A percentile compares a stretch with the other conserved stretches of the same genome.
These are phyloP conservation scores for Phymanthus crucifer DNA, from an alignment of 92 coral and sea anemone genomes.

Conservation along the genomic window DNA sequence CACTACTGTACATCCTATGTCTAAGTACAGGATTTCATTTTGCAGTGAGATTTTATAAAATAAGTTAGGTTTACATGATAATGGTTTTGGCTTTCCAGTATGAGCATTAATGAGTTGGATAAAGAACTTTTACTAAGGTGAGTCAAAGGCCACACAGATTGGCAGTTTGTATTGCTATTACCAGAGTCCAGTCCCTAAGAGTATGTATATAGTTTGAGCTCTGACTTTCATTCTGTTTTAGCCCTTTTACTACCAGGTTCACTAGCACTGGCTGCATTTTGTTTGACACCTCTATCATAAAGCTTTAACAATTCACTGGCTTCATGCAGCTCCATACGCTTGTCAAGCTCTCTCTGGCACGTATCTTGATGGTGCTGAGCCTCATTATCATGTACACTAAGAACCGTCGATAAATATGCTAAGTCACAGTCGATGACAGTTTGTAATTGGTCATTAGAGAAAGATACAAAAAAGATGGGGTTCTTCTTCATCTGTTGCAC, in stretches of 20 bases:
- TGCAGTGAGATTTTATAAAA: too few relatives aligned
- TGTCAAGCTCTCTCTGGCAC: slow-evolving; percentile 82
- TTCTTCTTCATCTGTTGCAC: slow-evolving; percentile 60
- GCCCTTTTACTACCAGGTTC: slow-evolving; percentile 22
- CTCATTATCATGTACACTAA: slow-evolving; percentile 45
- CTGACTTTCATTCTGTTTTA: not conserved
- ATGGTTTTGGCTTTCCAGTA: too few relatives aligned
- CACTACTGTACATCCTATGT: too few relatives aligned
- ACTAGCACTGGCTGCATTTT: not conserved
- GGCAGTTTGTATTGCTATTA: too few relatives aligned
- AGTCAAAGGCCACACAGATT: too few relatives aligned
- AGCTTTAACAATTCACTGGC: slow-evolving; percentile 79
- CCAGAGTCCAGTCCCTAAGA: too few relatives aligned
- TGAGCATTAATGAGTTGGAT: too few relatives aligned
- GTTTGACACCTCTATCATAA: slow-evolving; percentile 65
- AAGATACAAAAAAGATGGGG: slow-evolving; percentile 86
- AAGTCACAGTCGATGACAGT: slow-evolving; percentile 44
- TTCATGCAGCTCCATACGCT: slow-evolving; percentile 70
- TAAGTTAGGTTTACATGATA: too few relatives aligned
- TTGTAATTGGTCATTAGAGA: slow-evolving; percentile 78
- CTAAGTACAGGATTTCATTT: too few relatives aligned
- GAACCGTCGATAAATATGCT: slow-evolving; percentile 44
- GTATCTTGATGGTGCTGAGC: slow-evolving; percentile 66
- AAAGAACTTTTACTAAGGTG: too few relatives aligned
- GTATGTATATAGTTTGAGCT: too few relatives aligned